Evolutionary conservation across 2,797 vertebrate genomes (phyloP).

Genomic region (Thunnus albacares): DNA sequence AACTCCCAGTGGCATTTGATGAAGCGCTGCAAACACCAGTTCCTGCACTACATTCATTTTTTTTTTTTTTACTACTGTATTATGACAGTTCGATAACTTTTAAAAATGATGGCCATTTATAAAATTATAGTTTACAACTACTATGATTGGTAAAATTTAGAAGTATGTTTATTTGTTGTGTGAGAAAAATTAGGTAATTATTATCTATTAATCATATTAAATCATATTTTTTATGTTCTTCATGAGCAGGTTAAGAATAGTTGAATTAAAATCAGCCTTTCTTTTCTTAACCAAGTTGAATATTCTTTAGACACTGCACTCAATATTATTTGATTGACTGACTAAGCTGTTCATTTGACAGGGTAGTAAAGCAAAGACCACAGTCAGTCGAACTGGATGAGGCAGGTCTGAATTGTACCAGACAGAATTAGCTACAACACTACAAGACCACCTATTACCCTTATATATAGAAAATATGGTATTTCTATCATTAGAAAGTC

Average conservation of each 20-base stretch:
- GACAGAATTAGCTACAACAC: slow-evolving; percentile 4
- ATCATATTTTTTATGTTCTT: not conserved
- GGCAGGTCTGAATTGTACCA: slow-evolving; percentile 7
- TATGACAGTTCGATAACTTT: not conserved
- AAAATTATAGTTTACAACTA: too few relatives aligned
- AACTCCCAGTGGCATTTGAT: not conserved
- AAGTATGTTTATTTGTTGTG: not conserved
- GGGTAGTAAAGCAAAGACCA: not conserved
- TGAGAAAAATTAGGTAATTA: not conserved
- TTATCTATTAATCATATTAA: not conserved
- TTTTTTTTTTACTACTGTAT: not conserved
- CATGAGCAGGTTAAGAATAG: too few relatives aligned
- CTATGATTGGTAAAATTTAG: too few relatives aligned
- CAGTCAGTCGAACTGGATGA: not conserved
- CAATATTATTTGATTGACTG: not conserved
- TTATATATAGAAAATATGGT: slow-evolving; percentile 1
- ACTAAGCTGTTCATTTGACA: not conserved
- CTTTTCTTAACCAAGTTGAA: not conserved
- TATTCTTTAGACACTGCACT: not conserved
- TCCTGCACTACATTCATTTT: not conserved
- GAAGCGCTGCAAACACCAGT: not conserved
- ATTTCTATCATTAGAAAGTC: slow-evolving; percentile 21
- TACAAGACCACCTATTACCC: slow-evolving; percentile 1
- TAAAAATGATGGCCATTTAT: not conserved
- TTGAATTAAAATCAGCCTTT: not conserved